These are phyloP conservation scores for Rhinolophus sinicus DNA, from an alignment of 2,113 vertebrate genomes.

Conservation along the genomic window DNA sequence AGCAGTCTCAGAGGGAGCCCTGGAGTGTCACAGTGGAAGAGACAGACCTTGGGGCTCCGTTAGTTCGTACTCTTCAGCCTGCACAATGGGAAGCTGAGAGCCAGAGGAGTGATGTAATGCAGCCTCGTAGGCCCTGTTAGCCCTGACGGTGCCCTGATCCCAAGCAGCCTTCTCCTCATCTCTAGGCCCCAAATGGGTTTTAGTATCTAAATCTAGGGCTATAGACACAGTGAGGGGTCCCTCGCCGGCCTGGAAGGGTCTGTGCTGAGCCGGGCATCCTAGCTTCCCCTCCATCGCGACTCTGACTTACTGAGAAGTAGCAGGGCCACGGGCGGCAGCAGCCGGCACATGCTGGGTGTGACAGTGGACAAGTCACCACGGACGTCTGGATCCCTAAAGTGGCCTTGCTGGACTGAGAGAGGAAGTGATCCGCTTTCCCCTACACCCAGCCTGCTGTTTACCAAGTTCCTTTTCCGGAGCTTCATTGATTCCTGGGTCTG, in stretches of 20 bases:
- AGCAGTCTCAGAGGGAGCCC: background rate
- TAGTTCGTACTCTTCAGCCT: background rate
- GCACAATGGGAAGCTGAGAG: background rate
- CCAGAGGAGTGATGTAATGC: background rate
- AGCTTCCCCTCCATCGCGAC: background rate
- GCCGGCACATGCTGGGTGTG: slow-evolving; percentile 35
- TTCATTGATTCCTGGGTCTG: background rate
- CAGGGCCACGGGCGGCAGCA: background rate
- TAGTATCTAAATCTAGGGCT: background rate
- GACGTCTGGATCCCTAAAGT: background rate
- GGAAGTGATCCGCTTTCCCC: slow-evolving; percentile 33
- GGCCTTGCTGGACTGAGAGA: background rate
- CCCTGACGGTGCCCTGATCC: background rate
- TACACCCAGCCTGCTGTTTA: background rate
- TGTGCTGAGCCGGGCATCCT: background rate
- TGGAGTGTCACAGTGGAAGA: background rate
- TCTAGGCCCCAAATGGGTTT: background rate
- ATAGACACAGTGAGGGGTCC: background rate
- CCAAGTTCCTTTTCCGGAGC: slow-evolving; percentile 31
- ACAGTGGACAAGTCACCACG: background rate
- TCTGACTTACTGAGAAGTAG: slow-evolving; percentile 70
- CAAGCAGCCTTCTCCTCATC: background rate
- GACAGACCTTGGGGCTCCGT: background rate
- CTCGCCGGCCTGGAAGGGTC: background rate
- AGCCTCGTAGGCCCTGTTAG: background rate